phyloP scores from a whole-genome alignment of 2,888 invertebrate genomes.

The Drosophila limbata region DNA sequence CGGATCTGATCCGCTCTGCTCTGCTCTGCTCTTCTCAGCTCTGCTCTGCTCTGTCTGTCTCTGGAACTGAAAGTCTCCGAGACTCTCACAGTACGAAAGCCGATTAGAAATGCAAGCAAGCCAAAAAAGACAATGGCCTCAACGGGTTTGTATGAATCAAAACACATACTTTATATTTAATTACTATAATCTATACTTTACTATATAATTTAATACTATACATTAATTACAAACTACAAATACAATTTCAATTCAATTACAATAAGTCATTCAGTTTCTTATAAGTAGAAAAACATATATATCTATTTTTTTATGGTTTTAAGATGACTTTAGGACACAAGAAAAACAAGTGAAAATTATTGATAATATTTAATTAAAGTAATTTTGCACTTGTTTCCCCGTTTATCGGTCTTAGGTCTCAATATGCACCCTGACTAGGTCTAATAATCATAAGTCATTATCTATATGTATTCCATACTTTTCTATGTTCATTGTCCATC shows the following conservation, averaged over 20 bases:
- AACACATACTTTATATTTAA: conserved; percentile 62
- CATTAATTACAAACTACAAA: conserved; percentile 17
- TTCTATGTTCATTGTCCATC: conserved; percentile 34
- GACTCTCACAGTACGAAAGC: conserved; percentile 74
- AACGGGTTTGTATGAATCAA: conserved; percentile 79
- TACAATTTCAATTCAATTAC: conserved; percentile 24
- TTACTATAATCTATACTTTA: conserved; percentile 35
- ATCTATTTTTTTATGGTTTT: conserved; percentile 32
- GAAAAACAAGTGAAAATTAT: not conserved
- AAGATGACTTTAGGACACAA: conserved; percentile 32
- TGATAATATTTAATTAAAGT: conserved; percentile 2
- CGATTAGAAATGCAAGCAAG: conserved; percentile 77
- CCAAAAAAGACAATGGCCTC: conserved; percentile 64
- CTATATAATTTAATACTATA: conserved; percentile 33
- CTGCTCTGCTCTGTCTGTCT: conserved; percentile 66
- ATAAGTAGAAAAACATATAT: conserved; percentile 13
- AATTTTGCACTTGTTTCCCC: conserved; percentile 40
- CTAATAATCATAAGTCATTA: conserved; percentile 40
- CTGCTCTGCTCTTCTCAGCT: conserved; percentile 49
- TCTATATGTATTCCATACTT: conserved; percentile 28
- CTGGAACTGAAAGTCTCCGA: conserved; percentile 68
- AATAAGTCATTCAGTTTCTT: conserved; percentile 48
- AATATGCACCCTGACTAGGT: conserved; percentile 44
- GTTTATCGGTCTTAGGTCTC: conserved; percentile 35
- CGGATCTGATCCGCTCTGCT: conserved; percentile 44